These are phyloP conservation scores for Silvanus unidentatus DNA, from an alignment of 2,888 invertebrate genomes.

Conservation along the genomic window DNA sequence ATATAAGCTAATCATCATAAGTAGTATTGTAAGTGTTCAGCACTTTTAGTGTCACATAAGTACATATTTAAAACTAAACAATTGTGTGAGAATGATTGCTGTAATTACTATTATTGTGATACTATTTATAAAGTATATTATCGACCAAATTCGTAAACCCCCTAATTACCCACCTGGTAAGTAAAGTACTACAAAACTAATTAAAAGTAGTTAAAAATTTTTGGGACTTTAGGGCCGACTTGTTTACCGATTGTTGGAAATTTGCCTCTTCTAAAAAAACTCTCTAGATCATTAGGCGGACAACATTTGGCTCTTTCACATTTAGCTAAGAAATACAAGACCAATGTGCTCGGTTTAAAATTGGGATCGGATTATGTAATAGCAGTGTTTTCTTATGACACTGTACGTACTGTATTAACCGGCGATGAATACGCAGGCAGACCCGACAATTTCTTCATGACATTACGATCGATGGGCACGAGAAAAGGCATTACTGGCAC, in stretches of 20 bases:
- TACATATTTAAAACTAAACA: too few relatives aligned
- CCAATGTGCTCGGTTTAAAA: constrained; percentile 53
- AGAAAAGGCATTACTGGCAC: constrained; percentile 55
- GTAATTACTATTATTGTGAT: constrained; percentile 13
- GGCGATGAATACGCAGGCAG: constrained; percentile 58
- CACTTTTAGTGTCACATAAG: too few relatives aligned
- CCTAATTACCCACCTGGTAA: constrained; percentile 17
- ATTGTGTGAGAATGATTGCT: background rate
- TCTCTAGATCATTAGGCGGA: constrained; percentile 43
- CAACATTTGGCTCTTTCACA: constrained; percentile 50
- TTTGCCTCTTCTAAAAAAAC: constrained; percentile 36
- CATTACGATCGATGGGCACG: constrained; percentile 58
- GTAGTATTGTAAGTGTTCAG: too few relatives aligned
- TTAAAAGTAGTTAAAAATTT: background rate
- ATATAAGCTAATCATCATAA: too few relatives aligned
- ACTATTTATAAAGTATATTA: constrained; percentile 13
- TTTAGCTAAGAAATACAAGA: constrained; percentile 47
- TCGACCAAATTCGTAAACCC: constrained; percentile 6
- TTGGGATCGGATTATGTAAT: constrained; percentile 52
- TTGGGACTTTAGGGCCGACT: constrained; percentile 42
- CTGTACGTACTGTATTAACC: constrained; percentile 51
- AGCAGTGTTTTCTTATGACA: constrained; percentile 50
- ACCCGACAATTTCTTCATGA: constrained; percentile 60
- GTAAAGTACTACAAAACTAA: constrained; percentile 4
- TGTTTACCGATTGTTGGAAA: constrained; percentile 48